These are phyloP conservation scores for Dorcus parallelipipedus DNA, from an alignment of 2,888 invertebrate species.

Conservation along the genomic window DNA sequence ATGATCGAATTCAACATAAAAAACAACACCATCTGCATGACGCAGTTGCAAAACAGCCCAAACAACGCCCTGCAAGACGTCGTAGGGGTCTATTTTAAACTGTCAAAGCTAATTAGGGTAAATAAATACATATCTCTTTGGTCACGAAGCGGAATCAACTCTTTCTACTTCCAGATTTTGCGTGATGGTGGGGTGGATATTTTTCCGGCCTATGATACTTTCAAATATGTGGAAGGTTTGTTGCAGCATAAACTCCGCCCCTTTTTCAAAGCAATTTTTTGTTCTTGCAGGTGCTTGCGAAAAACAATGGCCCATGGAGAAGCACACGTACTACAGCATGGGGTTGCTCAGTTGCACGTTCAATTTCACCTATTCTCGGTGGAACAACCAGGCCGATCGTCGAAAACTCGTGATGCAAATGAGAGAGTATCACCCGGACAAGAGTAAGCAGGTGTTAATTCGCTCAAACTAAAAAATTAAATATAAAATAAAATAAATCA, in stretches of 20 bases:
- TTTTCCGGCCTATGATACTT: slow-evolving; percentile 76
- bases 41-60: slow-evolving; percentile 59
- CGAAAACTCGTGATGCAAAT: slow-evolving; percentile 66
- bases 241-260: background rate
- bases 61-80: slow-evolving; percentile 60
- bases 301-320: slow-evolving; percentile 70
- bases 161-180: slow-evolving; percentile 34
- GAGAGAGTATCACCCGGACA: slow-evolving; percentile 53
- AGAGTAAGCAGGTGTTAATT: slow-evolving; percentile 48
- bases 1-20: slow-evolving; percentile 55
- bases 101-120: slow-evolving; percentile 61
- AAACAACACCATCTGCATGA: slow-evolving; percentile 47
- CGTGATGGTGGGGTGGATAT: slow-evolving; percentile 71
- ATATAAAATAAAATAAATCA: background rate
- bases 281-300: slow-evolving; percentile 53
- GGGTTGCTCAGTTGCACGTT: slow-evolving; percentile 68
- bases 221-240: slow-evolving; percentile 64
- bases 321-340: slow-evolving; percentile 76
- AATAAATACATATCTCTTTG: slow-evolving; percentile 6
- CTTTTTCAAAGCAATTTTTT: background rate
- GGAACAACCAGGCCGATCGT: slow-evolving; percentile 61
- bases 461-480: background rate
- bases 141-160: background rate
- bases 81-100: slow-evolving; percentile 58
- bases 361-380: slow-evolving; percentile 73